These are phyloP conservation scores for Montipora capricornis DNA, from an alignment of 64 coral and sea anemone genomes.

Conservation along the genomic window DNA sequence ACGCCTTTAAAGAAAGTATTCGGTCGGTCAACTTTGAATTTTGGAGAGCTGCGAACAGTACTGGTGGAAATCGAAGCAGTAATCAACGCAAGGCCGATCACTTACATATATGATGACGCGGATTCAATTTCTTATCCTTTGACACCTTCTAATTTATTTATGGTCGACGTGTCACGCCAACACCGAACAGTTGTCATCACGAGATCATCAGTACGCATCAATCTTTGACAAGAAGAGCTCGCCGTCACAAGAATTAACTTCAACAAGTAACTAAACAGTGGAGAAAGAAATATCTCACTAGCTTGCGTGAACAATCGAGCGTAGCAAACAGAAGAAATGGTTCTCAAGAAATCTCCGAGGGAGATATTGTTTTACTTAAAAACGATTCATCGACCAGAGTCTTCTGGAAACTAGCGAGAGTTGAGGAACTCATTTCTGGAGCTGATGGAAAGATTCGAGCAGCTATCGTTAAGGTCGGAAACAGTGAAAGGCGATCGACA, in stretches of 20 bases:
- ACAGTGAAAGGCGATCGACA: background rate
- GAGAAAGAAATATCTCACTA: conserved; percentile 45
- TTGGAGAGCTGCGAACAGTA: conserved; percentile 23
- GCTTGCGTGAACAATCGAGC: conserved; percentile 29
- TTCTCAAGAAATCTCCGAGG: background rate
- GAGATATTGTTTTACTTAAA: conserved; percentile 1
- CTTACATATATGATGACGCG: conserved; percentile 45
- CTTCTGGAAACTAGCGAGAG: conserved; percentile 61
- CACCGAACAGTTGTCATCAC: conserved; percentile 10
- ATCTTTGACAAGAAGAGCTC: conserved; percentile 43
- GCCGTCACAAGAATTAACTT: conserved; percentile 58
- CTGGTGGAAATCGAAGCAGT: conserved; percentile 33
- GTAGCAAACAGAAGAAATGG: background rate
- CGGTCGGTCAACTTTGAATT: conserved; percentile 18
- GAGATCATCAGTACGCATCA: conserved; percentile 61
- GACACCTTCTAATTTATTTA: conserved; percentile 51
- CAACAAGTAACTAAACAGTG: conserved; percentile 47
- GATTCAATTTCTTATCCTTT: conserved; percentile 50
- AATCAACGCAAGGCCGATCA: conserved; percentile 47
- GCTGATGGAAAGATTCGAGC: conserved; percentile 21
- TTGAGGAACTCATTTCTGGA: conserved; percentile 23
- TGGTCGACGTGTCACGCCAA: conserved; percentile 32
- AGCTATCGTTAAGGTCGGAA: conserved; percentile 28
- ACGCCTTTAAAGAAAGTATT: conserved; percentile 47
- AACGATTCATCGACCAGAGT: conserved; percentile 6